These are phyloP conservation scores for Hippopotamus amphibius DNA, from an alignment of 2,113 vertebrate genomes.

Conservation along the genomic window DNA sequence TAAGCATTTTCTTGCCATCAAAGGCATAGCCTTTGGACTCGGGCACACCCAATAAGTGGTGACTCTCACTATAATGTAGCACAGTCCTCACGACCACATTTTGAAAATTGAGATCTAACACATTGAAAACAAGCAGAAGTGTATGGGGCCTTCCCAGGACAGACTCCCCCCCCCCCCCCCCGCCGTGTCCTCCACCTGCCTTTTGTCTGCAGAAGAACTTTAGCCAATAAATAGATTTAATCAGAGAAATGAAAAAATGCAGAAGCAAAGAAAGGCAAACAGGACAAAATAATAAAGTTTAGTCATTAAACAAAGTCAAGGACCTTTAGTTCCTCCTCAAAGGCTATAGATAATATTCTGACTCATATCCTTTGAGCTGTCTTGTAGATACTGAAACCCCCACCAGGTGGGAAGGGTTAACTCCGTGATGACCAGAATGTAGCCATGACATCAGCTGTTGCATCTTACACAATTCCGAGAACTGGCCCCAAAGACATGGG, in stretches of 20 bases:
- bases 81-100: accelerated
- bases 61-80: accelerated
- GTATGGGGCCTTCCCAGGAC: neutral
- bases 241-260: neutral
- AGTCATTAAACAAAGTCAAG: neutral
- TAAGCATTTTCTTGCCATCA: neutral
- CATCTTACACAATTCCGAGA: neutral
- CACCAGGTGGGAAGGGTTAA: neutral
- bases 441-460: neutral
- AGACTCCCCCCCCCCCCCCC: neutral
- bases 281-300: neutral
- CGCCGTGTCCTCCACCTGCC: neutral
- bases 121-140: neutral
- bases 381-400: neutral
- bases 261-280: neutral
- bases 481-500: neutral
- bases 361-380: neutral
- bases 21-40: neutral
- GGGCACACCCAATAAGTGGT: accelerated
- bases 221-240: neutral
- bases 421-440: neutral
- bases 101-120: neutral
- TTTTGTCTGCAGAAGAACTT: neutral
- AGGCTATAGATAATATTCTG: neutral
- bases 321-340: neutral